These are phyloP conservation scores for Hypolimnas misippus DNA, from an alignment of 2,888 invertebrate species.

Conservation along the genomic window DNA sequence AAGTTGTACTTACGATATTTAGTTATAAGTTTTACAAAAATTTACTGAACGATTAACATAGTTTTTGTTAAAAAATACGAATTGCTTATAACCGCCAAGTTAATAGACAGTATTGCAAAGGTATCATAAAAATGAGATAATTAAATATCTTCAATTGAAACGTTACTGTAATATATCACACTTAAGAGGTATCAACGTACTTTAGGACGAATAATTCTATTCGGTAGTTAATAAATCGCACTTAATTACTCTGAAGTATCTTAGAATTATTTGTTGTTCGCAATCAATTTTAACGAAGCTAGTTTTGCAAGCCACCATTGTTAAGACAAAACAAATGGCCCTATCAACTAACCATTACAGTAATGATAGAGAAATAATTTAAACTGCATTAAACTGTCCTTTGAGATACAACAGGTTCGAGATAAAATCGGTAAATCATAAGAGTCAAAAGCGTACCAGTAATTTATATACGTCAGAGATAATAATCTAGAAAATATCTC, in stretches of 20 bases:
- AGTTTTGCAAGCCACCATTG: constrained; percentile 46
- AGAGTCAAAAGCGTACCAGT: constrained; percentile 37
- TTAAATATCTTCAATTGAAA: too few relatives aligned
- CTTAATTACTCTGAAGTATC: constrained; percentile 32
- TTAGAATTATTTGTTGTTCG: constrained; percentile 43
- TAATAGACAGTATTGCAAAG: too few relatives aligned
- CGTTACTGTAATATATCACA: too few relatives aligned
- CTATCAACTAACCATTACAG: constrained; percentile 43
- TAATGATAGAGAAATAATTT: constrained; percentile 46
- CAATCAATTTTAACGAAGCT: constrained; percentile 46
- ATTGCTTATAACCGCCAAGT: too few relatives aligned
- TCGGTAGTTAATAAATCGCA: constrained; percentile 33
- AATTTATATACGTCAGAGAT: constrained; percentile 39
- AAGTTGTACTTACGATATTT: too few relatives aligned
- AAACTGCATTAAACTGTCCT: constrained; percentile 45
- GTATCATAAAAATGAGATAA: too few relatives aligned
- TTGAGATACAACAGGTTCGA: constrained; percentile 35
- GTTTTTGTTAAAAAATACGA: too few relatives aligned
- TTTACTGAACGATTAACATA: too few relatives aligned
- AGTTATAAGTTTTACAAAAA: too few relatives aligned
- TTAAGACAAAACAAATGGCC: constrained; percentile 47
- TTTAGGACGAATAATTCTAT: background rate
- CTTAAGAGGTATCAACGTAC: too few relatives aligned
- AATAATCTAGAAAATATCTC: constrained; percentile 34
- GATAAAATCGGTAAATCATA: constrained; percentile 42